Conservation (phyloP, 1,140 invertebrate genomes). For the Leptopilina clavipes region DNA sequence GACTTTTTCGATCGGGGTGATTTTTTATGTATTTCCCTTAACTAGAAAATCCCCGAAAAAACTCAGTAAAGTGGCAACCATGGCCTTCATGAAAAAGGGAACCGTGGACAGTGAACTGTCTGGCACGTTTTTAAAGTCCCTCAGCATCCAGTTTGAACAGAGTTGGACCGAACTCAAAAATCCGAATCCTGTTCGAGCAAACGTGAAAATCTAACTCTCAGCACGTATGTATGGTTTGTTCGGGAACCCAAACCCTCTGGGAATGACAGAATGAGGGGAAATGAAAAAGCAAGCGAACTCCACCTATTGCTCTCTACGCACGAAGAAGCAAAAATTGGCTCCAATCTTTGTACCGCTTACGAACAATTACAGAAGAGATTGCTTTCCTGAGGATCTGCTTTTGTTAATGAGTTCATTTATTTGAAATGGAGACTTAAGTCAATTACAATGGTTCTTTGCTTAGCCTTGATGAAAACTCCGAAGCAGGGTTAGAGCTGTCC, state of each 20-base stretch:
- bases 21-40: not conserved
- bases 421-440: not conserved
- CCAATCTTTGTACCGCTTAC: constrained; percentile 61
- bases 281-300: constrained; percentile 44
- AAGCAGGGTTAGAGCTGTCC: too few relatives aligned
- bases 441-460: not conserved
- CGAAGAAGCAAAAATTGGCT: constrained; percentile 60
- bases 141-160: constrained; percentile 6
- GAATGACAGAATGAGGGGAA: constrained; percentile 41
- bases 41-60: not conserved
- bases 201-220: not conserved
- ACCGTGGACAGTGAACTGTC: not conserved
- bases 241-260: not conserved
- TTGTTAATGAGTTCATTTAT: constrained; percentile 12
- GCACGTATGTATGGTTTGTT: constrained; percentile 4
- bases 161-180: constrained; percentile 25
- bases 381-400: constrained; percentile 34
- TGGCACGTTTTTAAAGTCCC: not conserved
- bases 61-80: not conserved
- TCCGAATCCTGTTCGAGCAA: not conserved
- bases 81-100: not conserved
- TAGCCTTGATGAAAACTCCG: not conserved
- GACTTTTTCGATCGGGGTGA: not conserved
- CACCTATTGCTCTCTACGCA: constrained; percentile 45
- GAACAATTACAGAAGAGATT: constrained; percentile 66